These are phyloP conservation scores for Ormyrus rosae DNA, from an alignment of 2,888 invertebrate species.

Conservation along the genomic window DNA sequence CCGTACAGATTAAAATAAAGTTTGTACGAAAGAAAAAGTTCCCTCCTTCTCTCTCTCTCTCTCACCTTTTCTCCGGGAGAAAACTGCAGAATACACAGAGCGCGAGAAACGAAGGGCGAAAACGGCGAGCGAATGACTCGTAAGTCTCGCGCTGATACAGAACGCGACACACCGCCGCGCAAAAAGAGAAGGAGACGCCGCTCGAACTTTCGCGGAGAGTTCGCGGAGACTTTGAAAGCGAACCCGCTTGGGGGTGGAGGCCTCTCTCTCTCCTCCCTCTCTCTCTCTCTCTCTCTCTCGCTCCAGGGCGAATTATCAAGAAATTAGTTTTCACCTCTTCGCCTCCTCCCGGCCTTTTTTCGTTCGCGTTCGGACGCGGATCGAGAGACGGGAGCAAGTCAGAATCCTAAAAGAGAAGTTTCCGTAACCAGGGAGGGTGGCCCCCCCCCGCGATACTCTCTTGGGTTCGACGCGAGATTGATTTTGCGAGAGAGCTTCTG, in stretches of 20 bases:
- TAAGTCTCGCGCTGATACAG: slow-evolving; percentile 47
- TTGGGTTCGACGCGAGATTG: slow-evolving; percentile 63
- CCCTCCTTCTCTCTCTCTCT: no score
- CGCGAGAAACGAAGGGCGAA: background rate
- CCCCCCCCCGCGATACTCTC: slow-evolving; percentile 1
- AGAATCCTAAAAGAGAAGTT: slow-evolving; percentile 44
- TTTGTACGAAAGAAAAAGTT: no score
- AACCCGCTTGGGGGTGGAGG: no score
- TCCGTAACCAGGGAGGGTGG: slow-evolving; percentile 29
- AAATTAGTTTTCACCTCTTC: slow-evolving; percentile 62
- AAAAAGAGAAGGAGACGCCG: slow-evolving; percentile 12
- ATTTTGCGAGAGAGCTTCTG: slow-evolving; percentile 65
- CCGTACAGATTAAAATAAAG: no score
- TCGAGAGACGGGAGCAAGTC: slow-evolving; percentile 6
- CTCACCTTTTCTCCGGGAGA: no score
- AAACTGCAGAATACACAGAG: no score
- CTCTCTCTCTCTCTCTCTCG: background rate
- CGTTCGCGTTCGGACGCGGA: slow-evolving; percentile 12
- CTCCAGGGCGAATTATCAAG: slow-evolving; percentile 60
- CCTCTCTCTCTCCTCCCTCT: no score
- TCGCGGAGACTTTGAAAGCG: no score
- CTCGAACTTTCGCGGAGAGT: background rate
- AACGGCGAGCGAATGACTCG: slow-evolving; percentile 36
- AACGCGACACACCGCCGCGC: background rate
- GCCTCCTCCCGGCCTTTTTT: slow-evolving; percentile 33